Percentiles rank a stretch among this genome's conserved stretches.
phyloP scores from a whole-genome alignment of 2,797 vertebrate genomes.

The Sebastes kiyomatsui region DNA sequence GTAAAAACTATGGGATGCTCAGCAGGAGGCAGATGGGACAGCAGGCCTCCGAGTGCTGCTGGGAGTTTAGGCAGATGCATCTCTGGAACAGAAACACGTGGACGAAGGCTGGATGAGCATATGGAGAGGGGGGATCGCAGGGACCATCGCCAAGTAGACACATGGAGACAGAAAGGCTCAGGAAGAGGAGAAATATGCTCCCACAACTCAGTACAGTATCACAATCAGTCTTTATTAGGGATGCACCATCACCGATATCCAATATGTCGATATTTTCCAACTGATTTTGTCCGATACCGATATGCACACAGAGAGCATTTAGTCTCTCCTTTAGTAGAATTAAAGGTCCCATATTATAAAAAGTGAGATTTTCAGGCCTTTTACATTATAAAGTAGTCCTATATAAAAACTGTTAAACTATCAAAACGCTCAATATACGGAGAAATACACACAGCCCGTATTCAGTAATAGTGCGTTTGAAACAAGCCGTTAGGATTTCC shows the following conservation, averaged over 20 bases:
- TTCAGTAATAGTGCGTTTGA: rapidly evolving
- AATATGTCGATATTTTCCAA: too few species aligned
- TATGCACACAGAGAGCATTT: background rate
- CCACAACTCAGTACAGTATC: background rate
- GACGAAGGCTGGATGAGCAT: background rate
- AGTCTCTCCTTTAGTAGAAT: background rate
- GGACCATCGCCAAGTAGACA: background rate
- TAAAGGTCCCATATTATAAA: too few species aligned
- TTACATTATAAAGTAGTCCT: too few species aligned
- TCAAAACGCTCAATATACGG: too few species aligned
- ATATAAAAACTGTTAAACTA: too few species aligned
- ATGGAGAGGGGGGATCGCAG: background rate
- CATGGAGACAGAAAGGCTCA: background rate
- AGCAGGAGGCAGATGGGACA: constrained; percentile 9
- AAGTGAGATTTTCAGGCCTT: too few species aligned
- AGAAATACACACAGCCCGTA: too few species aligned
- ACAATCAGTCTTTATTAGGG: background rate
- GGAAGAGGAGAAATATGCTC: background rate
- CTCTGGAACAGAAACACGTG: constrained; percentile 15
- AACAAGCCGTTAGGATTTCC: too few species aligned
- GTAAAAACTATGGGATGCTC: background rate
- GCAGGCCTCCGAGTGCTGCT: background rate
- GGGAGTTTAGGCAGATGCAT: background rate
- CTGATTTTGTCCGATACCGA: background rate
- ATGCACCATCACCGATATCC: background rate